phyloP scores from a whole-genome alignment of 2,797 vertebrate genomes.

The Naso thynnoides region DNA sequence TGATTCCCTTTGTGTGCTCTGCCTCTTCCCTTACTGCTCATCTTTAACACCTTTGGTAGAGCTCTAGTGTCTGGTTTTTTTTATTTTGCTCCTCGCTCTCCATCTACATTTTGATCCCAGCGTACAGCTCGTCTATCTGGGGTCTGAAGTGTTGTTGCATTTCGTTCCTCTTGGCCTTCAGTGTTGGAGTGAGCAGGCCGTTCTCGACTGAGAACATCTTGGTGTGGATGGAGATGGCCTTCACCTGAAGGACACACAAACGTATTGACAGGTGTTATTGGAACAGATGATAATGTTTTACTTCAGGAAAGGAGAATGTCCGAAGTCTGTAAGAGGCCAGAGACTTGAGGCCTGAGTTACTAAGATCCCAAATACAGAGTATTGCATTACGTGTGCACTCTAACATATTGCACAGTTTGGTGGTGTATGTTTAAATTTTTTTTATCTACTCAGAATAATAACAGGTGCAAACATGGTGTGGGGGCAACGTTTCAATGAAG shows the following conservation, averaged over 20 bases:
- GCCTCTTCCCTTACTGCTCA: not conserved
- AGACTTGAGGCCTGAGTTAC: too few relatives aligned
- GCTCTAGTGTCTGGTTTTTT: not conserved
- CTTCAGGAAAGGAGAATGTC: not conserved
- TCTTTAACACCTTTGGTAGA: conserved; percentile 13
- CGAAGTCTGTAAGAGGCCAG: not conserved
- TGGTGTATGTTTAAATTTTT: too few relatives aligned
- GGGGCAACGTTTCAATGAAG: too few relatives aligned
- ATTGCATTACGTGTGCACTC: too few relatives aligned
- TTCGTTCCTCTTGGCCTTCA: conserved; percentile 93
- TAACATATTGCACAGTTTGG: too few relatives aligned
- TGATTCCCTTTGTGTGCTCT: not conserved
- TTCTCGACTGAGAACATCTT: conserved; percentile 94
- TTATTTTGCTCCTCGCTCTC: not conserved
- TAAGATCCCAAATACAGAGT: too few relatives aligned
- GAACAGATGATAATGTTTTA: conserved; percentile 7
- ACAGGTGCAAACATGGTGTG: too few relatives aligned
- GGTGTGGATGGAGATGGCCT: conserved; percentile 86
- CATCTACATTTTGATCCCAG: conserved; percentile 85
- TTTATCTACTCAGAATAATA: too few relatives aligned
- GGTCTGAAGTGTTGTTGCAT: conserved; percentile 88
- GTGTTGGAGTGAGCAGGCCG: conserved; percentile 94
- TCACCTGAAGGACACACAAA: conserved; percentile 86
- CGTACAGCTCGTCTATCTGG: conserved; percentile 92
- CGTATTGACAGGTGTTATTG: not conserved